A percentile compares a stretch with the other conserved stretches of the same genome.
Conservation (phyloP, 2,888 invertebrate species). For the Theristus sp. region DNA sequence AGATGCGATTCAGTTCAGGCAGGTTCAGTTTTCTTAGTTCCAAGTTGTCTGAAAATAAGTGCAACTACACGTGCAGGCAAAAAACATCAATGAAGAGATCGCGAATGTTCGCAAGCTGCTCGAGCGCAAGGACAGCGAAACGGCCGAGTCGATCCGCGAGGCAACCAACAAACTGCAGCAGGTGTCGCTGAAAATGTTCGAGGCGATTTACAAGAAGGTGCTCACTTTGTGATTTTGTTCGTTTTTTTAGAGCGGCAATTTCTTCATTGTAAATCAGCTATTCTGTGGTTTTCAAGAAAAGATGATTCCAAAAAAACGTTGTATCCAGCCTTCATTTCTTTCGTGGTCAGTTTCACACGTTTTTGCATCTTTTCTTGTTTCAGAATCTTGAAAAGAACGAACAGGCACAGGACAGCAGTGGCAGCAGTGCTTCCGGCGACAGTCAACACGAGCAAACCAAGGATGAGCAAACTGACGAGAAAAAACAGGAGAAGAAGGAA, state of each 20-base stretch:
- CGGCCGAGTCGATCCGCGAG: constrained; percentile 71
- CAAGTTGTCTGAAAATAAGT: background rate
- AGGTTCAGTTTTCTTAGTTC: background rate
- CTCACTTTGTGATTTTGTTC: background rate
- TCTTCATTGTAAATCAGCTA: no score
- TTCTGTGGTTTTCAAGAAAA: no score
- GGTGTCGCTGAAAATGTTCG: constrained; percentile 87
- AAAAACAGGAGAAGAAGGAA: no score
- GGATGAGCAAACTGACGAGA: no score
- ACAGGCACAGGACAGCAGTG: no score
- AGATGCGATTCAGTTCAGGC: background rate
- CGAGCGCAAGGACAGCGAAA: constrained; percentile 70
- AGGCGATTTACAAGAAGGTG: constrained; percentile 96
- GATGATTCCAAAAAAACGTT: no score
- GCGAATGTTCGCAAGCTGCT: constrained; percentile 58
- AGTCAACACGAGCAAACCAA: no score
- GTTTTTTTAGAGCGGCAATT: background rate
- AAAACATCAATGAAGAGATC: constrained; percentile 53
- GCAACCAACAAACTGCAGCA: constrained; percentile 75
- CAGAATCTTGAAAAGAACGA: no score
- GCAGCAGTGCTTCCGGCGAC: no score
- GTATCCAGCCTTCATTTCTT: no score
- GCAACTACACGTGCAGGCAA: background rate
- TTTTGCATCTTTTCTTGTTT: no score
- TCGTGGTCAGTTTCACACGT: no score